Conservation (phyloP, 92 coral and sea anemone genomes). For the Porites evermanni region DNA sequence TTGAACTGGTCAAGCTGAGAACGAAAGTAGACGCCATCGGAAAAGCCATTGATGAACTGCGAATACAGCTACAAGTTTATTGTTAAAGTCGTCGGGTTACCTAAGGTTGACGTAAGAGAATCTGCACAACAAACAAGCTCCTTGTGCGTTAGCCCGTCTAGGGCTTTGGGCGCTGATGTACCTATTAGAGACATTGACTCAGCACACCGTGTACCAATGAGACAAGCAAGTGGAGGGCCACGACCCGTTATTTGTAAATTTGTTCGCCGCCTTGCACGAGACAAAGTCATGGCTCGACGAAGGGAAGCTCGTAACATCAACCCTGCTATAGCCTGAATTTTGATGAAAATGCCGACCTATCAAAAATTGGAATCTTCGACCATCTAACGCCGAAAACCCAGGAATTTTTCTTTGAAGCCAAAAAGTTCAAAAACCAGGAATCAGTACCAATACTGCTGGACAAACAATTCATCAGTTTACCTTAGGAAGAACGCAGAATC, state of each 20-base stretch:
- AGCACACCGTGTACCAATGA: constrained; percentile 49
- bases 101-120: constrained; percentile 11
- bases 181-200: constrained; percentile 33
- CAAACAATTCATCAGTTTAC: constrained; percentile 6
- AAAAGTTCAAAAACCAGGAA: constrained; percentile 2
- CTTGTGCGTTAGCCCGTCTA: constrained; percentile 30
- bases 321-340: constrained; percentile 15
- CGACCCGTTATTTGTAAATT: constrained; percentile 43
- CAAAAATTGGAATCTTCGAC: constrained; percentile 10
- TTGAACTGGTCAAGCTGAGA: not conserved
- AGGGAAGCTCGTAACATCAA: constrained; percentile 13
- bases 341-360: constrained; percentile 1
- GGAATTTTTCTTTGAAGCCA: constrained; percentile 2
- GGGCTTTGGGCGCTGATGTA: constrained; percentile 19
- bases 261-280: constrained; percentile 32
- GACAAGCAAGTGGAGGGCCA: constrained; percentile 38
- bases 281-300: constrained; percentile 34
- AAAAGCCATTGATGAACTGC: constrained; percentile 23
- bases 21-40: constrained; percentile 14
- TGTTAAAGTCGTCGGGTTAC: constrained; percentile 34
- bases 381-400: constrained; percentile 40
- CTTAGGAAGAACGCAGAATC: constrained; percentile 28
- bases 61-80: constrained; percentile 44
- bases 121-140: constrained; percentile 31
- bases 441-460: constrained; percentile 25